Base-by-base conservation (phyloP, 2,113 vertebrate genomes). In the Zapus hudsonius region DNA sequence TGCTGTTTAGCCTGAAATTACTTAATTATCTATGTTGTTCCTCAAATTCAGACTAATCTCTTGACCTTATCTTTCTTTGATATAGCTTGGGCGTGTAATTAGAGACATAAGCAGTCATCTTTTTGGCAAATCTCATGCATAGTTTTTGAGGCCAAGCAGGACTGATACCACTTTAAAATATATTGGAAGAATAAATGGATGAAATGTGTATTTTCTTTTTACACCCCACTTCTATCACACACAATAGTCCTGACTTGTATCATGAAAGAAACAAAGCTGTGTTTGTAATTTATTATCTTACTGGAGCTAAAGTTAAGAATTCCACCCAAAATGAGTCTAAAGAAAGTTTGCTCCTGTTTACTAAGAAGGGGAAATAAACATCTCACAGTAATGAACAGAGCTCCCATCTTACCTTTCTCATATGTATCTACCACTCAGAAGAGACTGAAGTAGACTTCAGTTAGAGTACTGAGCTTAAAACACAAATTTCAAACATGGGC, bases 151-250 rank as follows among this genome's bases (percentile, higher is more conserved):
- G 66, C 75, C 80, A 87, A 84, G 61, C 61, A 84, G 95, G 94
- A 95, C 57, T 91, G 87, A 94, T 38, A 94, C 36, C 6, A 40
- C 61, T 93, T 95, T 88, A 80, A 94, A 83, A 78, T 87, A 64
- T 87, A 92, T 44, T 94, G 82, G 66, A 57, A 22, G 55, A 85
- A 92, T 92, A 59, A 76, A 87, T 94, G 40, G n/a, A n/a, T n/a
- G n/a, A n/a, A 87, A 92, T 87, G 86, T 38, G 74, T 94, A 72
- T 91, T 93, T 95, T 93, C 44, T 89, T 94, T 82, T 84, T 83
- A 89, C 59, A 73, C 33, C 23, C 23, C 23, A 22, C 0, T 57
- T 5, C 59, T 25, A 42, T 29, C 10, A 6, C 42, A 69, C 59
- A 31, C 40, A 12, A 38, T 23, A 76, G 16, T 81, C 8, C 27